Evolutionary conservation across 2,888 invertebrate species (phyloP).

Genomic region (Scaptomyza reducta): DNA sequence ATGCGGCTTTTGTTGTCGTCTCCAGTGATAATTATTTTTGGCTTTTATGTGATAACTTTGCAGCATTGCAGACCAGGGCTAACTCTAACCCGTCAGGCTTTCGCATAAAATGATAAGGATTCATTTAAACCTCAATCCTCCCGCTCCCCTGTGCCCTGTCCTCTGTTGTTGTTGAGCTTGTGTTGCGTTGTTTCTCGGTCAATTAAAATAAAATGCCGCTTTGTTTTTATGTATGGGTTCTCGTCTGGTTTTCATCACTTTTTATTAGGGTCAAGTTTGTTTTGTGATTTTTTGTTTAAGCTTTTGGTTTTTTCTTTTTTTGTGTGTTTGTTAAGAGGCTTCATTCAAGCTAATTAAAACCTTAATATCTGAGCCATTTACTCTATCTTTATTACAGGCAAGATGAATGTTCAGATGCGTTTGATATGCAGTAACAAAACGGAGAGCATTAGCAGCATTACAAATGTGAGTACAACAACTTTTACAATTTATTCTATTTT

Average conservation of each 20-base stretch:
- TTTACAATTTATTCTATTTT: background rate
- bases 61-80: constrained; percentile 27
- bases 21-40: constrained; percentile 78
- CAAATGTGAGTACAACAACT: constrained; percentile 74
- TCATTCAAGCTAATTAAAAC: constrained; percentile 64
- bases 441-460: constrained; percentile 63
- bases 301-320: constrained; percentile 27
- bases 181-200: constrained; percentile 51
- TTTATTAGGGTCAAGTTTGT: constrained; percentile 69
- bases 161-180: constrained; percentile 25
- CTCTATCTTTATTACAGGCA: constrained; percentile 64
- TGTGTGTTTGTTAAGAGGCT: constrained; percentile 26
- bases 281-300: constrained; percentile 5
- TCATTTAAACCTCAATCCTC: constrained; percentile 36
- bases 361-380: constrained; percentile 41
- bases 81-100: constrained; percentile 45
- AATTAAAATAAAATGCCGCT: constrained; percentile 70
- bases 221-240: constrained; percentile 31
- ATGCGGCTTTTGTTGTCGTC: constrained; percentile 67
- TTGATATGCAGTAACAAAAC: constrained; percentile 77
- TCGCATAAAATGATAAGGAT: constrained; percentile 73
- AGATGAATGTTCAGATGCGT: constrained; percentile 81
- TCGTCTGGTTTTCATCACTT: constrained; percentile 37
- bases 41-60: constrained; percentile 78
- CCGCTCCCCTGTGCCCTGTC: background rate